Evolutionary conservation across 2,888 invertebrate genomes (phyloP), one percentile per base, ranked within the genome.

Genomic region (Acanthococcus lagerstroemiae): DNA sequence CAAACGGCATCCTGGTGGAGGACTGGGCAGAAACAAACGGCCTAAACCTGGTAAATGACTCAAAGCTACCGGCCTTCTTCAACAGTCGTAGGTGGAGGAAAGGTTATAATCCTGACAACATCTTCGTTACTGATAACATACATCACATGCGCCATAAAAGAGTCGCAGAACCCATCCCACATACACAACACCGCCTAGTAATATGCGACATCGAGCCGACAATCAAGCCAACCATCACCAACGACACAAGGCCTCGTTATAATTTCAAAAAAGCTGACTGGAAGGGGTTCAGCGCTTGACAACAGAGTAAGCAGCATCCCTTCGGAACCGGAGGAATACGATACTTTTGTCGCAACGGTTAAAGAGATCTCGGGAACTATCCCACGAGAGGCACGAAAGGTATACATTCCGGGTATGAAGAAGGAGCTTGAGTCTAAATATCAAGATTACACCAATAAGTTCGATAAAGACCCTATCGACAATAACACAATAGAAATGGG

Each of bases 1-100:
- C 17, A 45, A 67, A 67, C 66, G 68, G 61, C 25, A 19, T 58
- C n/a, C 17, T 52, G 55, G 55, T 68, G 45, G 68, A 68, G 37
- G 45, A 27, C 17, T 68, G 66, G 55, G 60, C 60, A 54, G 68
- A 68, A 46, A 26, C n/a, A 48, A 30, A 30, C 12, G 37, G 37
- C 37, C 12, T 30, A 30, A 30, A 30, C 37, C 37, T 30, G 12
- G 37, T 30, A 30, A 6, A 30, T 12, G 37, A 30, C 37, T 30
- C 37, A 30, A 30, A 30, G 37, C 37, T 30, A 30, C 37, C 12
- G 6, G 37, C 37, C 12, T 30, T 55, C 50, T 50, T 44, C 17
- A 65, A 65, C 12, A 65, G 55, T 3, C 48, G 54, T n/a, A 55
- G 65, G 6, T 7, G 44, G 4, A 65, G 26, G 37, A 30, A 30